These are phyloP conservation scores for Emys orbicularis DNA, from an alignment of 2,797 vertebrate species.

Conservation along the genomic window DNA sequence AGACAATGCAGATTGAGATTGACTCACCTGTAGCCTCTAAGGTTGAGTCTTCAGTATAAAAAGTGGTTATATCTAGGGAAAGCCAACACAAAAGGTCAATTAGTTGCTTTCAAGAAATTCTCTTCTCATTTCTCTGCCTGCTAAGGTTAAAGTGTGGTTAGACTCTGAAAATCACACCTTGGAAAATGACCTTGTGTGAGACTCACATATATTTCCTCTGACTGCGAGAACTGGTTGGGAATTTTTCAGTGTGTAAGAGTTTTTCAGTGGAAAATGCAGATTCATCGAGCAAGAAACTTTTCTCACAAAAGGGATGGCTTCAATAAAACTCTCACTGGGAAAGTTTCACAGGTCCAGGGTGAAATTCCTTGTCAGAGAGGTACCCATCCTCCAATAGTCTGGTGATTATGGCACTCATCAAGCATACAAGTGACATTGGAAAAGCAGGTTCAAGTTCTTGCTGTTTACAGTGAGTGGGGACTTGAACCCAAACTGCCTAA, in stretches of 20 bases:
- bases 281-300: neutral
- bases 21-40: neutral
- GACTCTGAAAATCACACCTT: neutral
- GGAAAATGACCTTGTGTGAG: neutral
- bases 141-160: neutral
- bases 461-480: neutral
- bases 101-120: neutral
- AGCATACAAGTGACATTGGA: neutral
- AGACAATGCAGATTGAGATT: neutral
- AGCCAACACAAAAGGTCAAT: neutral
- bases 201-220: neutral
- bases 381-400: neutral
- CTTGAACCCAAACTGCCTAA: neutral
- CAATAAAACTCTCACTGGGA: neutral
- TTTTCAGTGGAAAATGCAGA: neutral
- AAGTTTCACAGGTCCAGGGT: neutral
- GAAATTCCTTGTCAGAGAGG: neutral
- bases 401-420: too few species aligned
- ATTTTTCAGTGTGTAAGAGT: neutral
- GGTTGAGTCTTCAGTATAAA: neutral
- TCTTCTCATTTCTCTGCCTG: neutral
- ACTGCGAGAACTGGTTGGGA: neutral
- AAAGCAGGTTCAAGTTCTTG: neutral
- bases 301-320: neutral
- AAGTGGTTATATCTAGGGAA: neutral